Evolutionary conservation across 2,113 vertebrate genomes (phyloP).

Genomic region (Saguinus imperator): DNA sequence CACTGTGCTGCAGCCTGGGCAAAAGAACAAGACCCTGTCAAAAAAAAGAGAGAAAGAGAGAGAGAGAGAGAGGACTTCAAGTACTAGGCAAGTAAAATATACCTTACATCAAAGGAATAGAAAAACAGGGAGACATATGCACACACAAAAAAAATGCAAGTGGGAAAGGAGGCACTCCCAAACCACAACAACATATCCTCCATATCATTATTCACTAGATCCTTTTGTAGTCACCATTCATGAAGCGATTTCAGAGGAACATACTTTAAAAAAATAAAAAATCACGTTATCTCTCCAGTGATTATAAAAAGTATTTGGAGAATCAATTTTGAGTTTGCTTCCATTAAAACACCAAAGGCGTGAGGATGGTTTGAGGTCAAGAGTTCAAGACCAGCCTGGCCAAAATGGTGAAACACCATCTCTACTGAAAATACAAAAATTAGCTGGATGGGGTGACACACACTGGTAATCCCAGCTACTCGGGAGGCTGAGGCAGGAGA

Average conservation of each 20-base stretch:
- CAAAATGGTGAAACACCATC: neutral
- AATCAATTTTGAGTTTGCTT: neutral
- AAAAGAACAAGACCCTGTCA: no score
- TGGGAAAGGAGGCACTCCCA: neutral
- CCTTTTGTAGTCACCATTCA: neutral
- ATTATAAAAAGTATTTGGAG: neutral
- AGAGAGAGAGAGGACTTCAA: neutral
- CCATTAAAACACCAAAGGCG: neutral
- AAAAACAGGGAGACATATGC: neutral
- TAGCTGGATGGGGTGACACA: neutral
- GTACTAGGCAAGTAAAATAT: conserved; percentile 1
- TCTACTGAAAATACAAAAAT: neutral
- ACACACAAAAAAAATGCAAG: neutral
- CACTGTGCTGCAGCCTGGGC: no score
- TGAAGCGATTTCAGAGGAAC: neutral
- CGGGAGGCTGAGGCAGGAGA: neutral
- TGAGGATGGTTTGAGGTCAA: neutral
- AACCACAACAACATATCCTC: neutral
- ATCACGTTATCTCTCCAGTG: neutral
- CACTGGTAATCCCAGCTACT: neutral
- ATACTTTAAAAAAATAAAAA: conserved; percentile 26
- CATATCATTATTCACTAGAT: neutral
- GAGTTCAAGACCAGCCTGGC: neutral
- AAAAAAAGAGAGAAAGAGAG: no score
- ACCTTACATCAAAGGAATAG: conserved; percentile 18